Evolutionary conservation across 2,888 invertebrate genomes (phyloP).

Genomic region (Drosophila cracens): DNA sequence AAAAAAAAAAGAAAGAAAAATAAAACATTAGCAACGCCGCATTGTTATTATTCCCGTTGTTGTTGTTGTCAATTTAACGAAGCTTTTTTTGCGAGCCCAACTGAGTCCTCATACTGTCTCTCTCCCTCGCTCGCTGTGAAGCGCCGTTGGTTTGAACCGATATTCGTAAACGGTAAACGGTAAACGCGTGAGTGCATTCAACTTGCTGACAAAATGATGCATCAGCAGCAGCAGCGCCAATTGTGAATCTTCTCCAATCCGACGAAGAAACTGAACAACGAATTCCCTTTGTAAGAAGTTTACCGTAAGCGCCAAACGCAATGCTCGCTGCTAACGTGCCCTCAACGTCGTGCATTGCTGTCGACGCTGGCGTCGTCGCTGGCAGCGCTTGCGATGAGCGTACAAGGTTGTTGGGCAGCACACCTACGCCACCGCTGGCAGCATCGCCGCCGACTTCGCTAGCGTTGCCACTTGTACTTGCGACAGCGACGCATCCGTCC

Average conservation of each 20-base stretch:
- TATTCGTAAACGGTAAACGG: constrained; percentile 18
- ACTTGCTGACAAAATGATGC: constrained; percentile 62
- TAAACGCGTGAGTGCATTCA: constrained; percentile 54
- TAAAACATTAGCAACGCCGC: constrained; percentile 47
- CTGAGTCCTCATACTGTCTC: constrained; percentile 22
- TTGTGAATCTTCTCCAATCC: constrained; percentile 36
- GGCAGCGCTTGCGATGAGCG: constrained; percentile 76
- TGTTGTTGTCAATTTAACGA: constrained; percentile 19
- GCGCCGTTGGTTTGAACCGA: constrained; percentile 31
- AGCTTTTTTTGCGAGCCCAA: constrained; percentile 11
- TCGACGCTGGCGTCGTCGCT: constrained; percentile 25
- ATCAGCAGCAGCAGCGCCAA: constrained; percentile 16
- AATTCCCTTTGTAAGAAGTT: constrained; percentile 11
- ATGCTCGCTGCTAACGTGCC: constrained; percentile 66
- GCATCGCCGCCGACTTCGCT: constrained; percentile 66
- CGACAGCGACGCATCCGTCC: constrained; percentile 65
- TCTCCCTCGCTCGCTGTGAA: constrained; percentile 20
- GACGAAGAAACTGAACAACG: constrained; percentile 34
- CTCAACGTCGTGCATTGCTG: constrained; percentile 40
- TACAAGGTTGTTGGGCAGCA: constrained; percentile 75
- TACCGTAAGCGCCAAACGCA: constrained; percentile 40
- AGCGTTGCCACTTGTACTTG: constrained; percentile 61
- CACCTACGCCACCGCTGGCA: constrained; percentile 36
- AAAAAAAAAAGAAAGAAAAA: constrained; percentile 24
- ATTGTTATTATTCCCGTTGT: constrained; percentile 41